These are phyloP conservation scores for Axinella damicornis DNA, from an alignment of 37 sponge, comb jelly and placozoan genomes.

Conservation along the genomic window DNA sequence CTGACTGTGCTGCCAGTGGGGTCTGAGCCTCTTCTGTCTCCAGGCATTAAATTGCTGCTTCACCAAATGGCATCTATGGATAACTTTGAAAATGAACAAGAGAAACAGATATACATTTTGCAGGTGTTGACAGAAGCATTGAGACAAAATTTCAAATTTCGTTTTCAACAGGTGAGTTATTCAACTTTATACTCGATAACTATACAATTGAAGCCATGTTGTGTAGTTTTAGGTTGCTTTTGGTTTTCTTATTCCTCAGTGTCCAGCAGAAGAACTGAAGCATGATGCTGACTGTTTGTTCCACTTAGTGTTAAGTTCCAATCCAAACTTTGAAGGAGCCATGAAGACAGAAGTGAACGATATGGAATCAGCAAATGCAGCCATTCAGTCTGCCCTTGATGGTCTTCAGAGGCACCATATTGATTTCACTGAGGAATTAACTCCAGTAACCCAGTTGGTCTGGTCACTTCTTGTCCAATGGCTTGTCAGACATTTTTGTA, in stretches of 20 bases:
- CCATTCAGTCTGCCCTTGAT: too few relatives aligned
- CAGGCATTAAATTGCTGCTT: too few relatives aligned
- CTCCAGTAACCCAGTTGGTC: not conserved
- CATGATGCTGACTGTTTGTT: conserved; percentile 8
- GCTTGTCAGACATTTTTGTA: conserved; percentile 33
- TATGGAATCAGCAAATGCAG: too few relatives aligned
- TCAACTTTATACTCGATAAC: too few relatives aligned
- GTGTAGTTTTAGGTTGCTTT: too few relatives aligned
- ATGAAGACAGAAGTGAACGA: too few relatives aligned
- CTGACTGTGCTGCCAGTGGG: conserved; percentile 52
- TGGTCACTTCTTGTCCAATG: conserved; percentile 29
- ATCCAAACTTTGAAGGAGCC: conserved; percentile 12
- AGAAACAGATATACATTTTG: conserved; percentile 16
- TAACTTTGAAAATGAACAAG: not conserved
- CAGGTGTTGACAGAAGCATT: conserved; percentile 9
- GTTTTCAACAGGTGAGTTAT: not conserved
- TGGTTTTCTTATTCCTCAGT: not conserved
- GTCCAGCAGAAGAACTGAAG: not conserved
- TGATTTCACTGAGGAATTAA: too few relatives aligned
- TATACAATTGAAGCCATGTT: too few relatives aligned
- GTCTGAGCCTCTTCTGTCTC: not conserved
- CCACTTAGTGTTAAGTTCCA: not conserved
- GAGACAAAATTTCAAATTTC: not conserved
- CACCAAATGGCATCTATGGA: too few relatives aligned
- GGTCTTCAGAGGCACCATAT: too few relatives aligned